Conservation (phyloP, 1,140 invertebrate species). For the Physella acuta region DNA sequence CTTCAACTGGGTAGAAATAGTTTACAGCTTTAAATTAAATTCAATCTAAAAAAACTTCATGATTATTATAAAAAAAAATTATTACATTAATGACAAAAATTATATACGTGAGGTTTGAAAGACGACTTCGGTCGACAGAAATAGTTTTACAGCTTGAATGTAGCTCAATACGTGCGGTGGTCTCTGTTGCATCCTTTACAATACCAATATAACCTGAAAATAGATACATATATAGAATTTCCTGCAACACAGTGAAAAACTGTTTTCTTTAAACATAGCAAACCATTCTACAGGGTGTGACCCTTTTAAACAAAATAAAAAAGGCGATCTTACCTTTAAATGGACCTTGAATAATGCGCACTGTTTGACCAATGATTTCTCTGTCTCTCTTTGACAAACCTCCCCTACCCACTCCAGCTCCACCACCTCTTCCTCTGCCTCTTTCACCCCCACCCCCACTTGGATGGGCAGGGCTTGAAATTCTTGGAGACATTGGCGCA, state of each 20-base stretch:
- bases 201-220: slow-evolving; percentile 68
- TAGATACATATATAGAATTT: too few species aligned
- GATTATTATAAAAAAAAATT: neutral
- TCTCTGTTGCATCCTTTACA: slow-evolving; percentile 87
- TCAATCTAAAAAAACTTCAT: neutral
- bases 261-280: too few species aligned
- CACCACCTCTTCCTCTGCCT: slow-evolving; percentile 59
- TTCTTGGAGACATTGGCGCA: slow-evolving; percentile 82
- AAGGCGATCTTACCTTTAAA: slow-evolving; percentile 75
- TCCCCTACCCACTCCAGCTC: slow-evolving; percentile 66
- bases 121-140: slow-evolving; percentile 89
- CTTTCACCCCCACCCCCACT: slow-evolving; percentile 64
- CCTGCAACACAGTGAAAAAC: too few species aligned
- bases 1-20: neutral
- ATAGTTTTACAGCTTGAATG: slow-evolving; percentile 94
- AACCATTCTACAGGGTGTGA: too few species aligned
- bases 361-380: slow-evolving; percentile 92
- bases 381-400: slow-evolving; percentile 71
- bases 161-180: slow-evolving; percentile 91
- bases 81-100: neutral
- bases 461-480: slow-evolving; percentile 84
- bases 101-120: slow-evolving; percentile 63
- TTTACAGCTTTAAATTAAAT: neutral
- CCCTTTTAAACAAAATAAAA: too few species aligned
- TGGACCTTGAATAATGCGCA: slow-evolving; percentile 94